Evolutionary conservation across 2,113 vertebrate genomes (phyloP), one percentile per base, ranked within the genome.

Genomic region (Rutilus rutilus): DNA sequence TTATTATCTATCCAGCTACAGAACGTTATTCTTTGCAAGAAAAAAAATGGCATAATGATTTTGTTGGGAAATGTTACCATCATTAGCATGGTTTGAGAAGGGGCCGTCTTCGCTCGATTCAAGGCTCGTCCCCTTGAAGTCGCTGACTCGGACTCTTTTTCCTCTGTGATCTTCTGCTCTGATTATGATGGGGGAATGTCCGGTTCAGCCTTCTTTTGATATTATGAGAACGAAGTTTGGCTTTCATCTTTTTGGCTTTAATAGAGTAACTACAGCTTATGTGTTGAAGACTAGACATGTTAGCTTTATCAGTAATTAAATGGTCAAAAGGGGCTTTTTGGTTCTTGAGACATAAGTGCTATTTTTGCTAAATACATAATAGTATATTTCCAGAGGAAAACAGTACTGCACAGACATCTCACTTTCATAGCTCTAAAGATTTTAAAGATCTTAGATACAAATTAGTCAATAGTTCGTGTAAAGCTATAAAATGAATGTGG

Each of bases 31-130:
- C 78, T 76, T 15, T 67, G 81, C 12, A 19, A 23, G 5, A 25
- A 80, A 73, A 80, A 64, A 82, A 60, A 45, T 27, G 36, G 36
- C 39, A 76, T 81, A 42, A 60, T 83, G 76, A 74, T 85, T 85
- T 81, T 73, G 85, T 54, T 45, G 33, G 57, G 64, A 74, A 88
- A 60, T 45, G 50, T 62, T 45, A 36, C 14, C 33, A 15, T 75
- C 82, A 75, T 84, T 84, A 84, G 30, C 36, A 8, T 30, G n/a
- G 21, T 3, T 1, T 30, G 19, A 42, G 52, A 39, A 57, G 19
- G 54, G 7, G 15, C 36, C 0, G 39, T 21, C 27, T 77, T 27
- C n/a, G 25, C 47, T 77, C 17, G 27, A 77, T 33, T 73, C 69
- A 0, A 10, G 25, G 42, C 5, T 15, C 4, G 25, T 52, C 47